Evolutionary conservation across 2,888 invertebrate species (phyloP).

Genomic region (Apotomis capreana): DNA sequence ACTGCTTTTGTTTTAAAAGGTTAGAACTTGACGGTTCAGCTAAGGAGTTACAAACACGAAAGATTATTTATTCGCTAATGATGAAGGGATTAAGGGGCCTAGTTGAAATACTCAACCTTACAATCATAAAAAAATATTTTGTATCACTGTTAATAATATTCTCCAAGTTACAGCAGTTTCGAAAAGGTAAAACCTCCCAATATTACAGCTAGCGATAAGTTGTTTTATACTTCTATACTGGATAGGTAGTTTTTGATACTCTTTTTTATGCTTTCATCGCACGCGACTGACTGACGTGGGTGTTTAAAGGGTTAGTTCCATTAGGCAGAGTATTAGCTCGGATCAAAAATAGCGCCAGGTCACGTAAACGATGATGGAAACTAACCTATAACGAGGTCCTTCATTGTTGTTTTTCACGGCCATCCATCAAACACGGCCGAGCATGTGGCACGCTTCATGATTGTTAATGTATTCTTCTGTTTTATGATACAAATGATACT

Average conservation of each 20-base stretch:
- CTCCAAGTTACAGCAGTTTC: too few species aligned
- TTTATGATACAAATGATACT: neutral
- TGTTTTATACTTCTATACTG: slow-evolving; percentile 12
- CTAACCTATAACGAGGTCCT: slow-evolving; percentile 14
- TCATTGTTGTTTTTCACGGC: slow-evolving; percentile 27
- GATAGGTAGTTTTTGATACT: slow-evolving; percentile 23
- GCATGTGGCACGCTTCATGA: slow-evolving; percentile 7
- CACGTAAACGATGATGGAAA: slow-evolving; percentile 38
- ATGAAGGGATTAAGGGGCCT: too few species aligned
- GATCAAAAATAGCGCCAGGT: slow-evolving; percentile 34
- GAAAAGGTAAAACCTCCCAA: neutral
- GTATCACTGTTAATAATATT: too few species aligned
- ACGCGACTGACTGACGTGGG: slow-evolving; percentile 35
- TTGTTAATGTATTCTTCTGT: slow-evolving; percentile 4
- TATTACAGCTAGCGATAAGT: neutral
- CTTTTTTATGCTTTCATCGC: slow-evolving; percentile 28
- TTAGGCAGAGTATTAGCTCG: slow-evolving; percentile 31
- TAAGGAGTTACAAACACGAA: too few species aligned
- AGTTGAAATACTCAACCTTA: too few species aligned
- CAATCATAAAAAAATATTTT: too few species aligned
- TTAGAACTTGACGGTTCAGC: too few species aligned
- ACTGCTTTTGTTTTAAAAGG: neutral
- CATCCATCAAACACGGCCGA: slow-evolving; percentile 29
- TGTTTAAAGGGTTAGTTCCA: slow-evolving; percentile 29
- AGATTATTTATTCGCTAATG: too few species aligned